phyloP scores from a whole-genome alignment of 2,113 vertebrate genomes.

The Choloepus hoffmanni region DNA sequence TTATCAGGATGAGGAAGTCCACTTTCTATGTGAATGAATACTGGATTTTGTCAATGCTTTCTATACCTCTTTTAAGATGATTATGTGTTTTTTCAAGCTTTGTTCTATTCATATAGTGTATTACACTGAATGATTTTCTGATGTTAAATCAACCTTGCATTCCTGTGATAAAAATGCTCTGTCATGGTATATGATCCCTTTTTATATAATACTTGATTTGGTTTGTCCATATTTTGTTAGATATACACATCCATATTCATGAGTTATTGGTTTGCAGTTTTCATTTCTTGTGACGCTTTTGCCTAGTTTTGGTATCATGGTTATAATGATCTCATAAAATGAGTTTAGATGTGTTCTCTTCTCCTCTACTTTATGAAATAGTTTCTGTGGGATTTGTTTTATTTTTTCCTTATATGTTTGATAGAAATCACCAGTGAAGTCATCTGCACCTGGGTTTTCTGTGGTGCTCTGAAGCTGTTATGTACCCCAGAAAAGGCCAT shows the following conservation, averaged over 20 bases:
- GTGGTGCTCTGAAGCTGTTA: too few relatives aligned
- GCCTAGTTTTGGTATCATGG: neutral
- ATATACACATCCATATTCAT: neutral
- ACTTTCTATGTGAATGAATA: neutral
- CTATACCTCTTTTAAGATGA: neutral
- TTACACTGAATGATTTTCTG: neutral
- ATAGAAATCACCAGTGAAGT: neutral
- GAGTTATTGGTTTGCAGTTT: neutral
- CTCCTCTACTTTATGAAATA: neutral
- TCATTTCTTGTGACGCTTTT: conserved; percentile 12
- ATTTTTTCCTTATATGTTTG: neutral
- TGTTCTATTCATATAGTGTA: conserved; percentile 1
- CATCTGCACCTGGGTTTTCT: neutral
- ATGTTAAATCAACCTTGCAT: neutral
- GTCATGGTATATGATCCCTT: neutral
- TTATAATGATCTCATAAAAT: neutral
- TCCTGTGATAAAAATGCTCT: neutral
- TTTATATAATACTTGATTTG: neutral
- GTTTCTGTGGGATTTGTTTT: neutral
- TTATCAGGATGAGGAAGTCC: neutral
- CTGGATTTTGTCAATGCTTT: neutral
- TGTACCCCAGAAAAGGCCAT: too few relatives aligned
- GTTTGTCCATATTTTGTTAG: neutral
- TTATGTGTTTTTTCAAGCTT: neutral
- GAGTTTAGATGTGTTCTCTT: neutral